phyloP scores from a whole-genome alignment of 2,797 vertebrate species.

The Todus mexicanus region DNA sequence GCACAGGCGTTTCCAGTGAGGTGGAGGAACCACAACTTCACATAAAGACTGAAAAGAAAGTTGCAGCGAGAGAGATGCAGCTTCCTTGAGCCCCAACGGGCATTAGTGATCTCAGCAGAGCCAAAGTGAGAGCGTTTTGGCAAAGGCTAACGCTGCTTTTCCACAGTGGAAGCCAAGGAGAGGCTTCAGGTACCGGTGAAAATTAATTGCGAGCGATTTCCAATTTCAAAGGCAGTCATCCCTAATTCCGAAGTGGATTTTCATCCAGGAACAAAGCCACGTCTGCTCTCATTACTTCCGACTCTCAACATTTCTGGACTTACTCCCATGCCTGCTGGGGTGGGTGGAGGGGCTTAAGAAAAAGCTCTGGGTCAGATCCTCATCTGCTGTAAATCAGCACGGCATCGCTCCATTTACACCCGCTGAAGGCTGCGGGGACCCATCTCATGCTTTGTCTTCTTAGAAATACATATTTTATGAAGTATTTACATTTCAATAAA shows the following conservation, averaged over 20 bases:
- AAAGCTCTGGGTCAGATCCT: constrained; percentile 53
- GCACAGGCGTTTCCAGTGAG: not conserved
- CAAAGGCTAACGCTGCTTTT: constrained; percentile 11
- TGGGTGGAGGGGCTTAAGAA: constrained; percentile 36
- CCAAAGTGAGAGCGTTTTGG: constrained; percentile 61
- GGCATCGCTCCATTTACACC: constrained; percentile 23
- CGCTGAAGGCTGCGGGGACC: constrained; percentile 17
- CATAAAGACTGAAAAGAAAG: not conserved
- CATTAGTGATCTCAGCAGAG: constrained; percentile 4
- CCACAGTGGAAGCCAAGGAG: constrained; percentile 59
- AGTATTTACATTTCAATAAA: constrained; percentile 71
- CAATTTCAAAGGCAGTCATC: constrained; percentile 57
- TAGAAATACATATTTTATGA: constrained; percentile 58
- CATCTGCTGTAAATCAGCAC: not conserved
- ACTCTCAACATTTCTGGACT: constrained; percentile 54
- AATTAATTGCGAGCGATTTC: constrained; percentile 30
- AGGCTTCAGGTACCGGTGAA: constrained; percentile 55
- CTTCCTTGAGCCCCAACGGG: not conserved
- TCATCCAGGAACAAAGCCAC: constrained; percentile 64
- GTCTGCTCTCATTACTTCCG: constrained; percentile 46
- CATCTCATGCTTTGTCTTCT: constrained; percentile 53
- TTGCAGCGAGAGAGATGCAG: not conserved
- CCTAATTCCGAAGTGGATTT: constrained; percentile 38
- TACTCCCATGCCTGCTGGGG: constrained; percentile 37
- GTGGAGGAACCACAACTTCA: not conserved